A percentile compares a stretch with the other conserved stretches of the same genome.
Evolutionary conservation across 1,140 invertebrate genomes (phyloP).

Genomic region (Battus philenor): DNA sequence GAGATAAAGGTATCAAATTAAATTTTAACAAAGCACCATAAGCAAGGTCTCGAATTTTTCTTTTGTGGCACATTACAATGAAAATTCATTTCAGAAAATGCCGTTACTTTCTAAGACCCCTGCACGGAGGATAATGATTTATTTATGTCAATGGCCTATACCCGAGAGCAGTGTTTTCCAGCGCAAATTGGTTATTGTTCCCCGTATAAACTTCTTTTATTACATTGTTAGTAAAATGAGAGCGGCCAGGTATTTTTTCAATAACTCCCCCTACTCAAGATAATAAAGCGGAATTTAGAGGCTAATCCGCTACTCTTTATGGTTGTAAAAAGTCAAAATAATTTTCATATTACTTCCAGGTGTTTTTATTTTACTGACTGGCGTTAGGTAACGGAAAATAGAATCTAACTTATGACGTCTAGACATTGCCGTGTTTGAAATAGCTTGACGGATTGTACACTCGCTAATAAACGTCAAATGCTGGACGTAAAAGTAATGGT

Average conservation of each 20-base stretch:
- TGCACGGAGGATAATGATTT: constrained; percentile 63
- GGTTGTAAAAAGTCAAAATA: constrained; percentile 18
- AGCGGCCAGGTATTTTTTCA: constrained; percentile 46
- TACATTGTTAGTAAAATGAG: constrained; percentile 72
- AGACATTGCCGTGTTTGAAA: constrained; percentile 65
- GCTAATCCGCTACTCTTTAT: constrained; percentile 21
- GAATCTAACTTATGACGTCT: constrained; percentile 53
- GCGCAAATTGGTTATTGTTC: constrained; percentile 71
- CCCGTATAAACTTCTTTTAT: constrained; percentile 66
- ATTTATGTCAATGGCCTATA: constrained; percentile 70
- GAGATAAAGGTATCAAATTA: constrained; percentile 72
- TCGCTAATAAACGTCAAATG: constrained; percentile 67
- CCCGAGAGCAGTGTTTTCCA: constrained; percentile 51
- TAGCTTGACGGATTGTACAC: constrained; percentile 56
- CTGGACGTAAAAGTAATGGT: constrained; percentile 63
- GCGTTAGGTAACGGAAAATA: constrained; percentile 19
- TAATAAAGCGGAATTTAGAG: constrained; percentile 49
- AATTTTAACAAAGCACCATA: constrained; percentile 65
- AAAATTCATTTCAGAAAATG: constrained; percentile 60
- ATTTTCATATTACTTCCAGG: not conserved
- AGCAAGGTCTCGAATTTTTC: constrained; percentile 57
- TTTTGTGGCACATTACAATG: constrained; percentile 69
- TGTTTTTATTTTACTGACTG: constrained; percentile 16
- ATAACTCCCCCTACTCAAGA: constrained; percentile 42
- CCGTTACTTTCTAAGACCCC: constrained; percentile 38